These are phyloP conservation scores for Nemoura dubitans DNA, from an alignment of 2,888 invertebrate genomes.

Conservation along the genomic window DNA sequence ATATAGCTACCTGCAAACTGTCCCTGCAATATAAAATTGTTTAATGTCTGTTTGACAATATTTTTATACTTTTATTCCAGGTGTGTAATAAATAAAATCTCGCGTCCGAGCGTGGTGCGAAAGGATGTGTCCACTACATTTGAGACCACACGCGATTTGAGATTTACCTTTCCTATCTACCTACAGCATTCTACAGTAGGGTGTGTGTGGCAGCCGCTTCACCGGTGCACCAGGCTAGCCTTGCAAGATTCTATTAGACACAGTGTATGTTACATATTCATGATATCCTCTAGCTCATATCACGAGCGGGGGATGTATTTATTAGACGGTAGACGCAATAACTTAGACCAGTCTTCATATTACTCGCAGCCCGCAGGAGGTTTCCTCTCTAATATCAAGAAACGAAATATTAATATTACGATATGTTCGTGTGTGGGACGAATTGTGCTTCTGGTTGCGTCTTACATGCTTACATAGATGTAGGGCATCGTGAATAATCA, in stretches of 20 bases:
- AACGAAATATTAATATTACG: constrained; percentile 27
- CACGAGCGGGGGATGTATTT: constrained; percentile 41
- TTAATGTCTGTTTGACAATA: constrained; percentile 22
- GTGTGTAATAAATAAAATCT: constrained; percentile 21
- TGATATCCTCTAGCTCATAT: constrained; percentile 34
- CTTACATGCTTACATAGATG: constrained; percentile 7
- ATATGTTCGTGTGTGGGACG: constrained; percentile 26
- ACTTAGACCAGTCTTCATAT: constrained; percentile 40
- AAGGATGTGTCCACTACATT: neutral
- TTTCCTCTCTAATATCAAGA: neutral
- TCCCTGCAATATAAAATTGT: neutral
- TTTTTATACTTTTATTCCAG: constrained; percentile 18
- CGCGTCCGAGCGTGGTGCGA: neutral
- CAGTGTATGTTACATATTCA: constrained; percentile 41
- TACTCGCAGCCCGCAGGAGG: constrained; percentile 20
- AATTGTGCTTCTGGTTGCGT: constrained; percentile 27
- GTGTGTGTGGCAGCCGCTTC: neutral
- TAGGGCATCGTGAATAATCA: constrained; percentile 30
- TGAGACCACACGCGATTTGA: constrained; percentile 24
- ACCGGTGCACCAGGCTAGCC: neutral
- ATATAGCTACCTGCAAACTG: neutral
- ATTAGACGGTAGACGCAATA: constrained; percentile 39
- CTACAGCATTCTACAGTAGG: neutral
- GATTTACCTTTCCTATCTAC: neutral
- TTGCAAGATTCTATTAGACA: constrained; percentile 13